A percentile compares a stretch with the other conserved stretches of the same genome.
phyloP scores from a whole-genome alignment of 2,888 invertebrate genomes.

The Drosophila pseudotakahashii region DNA sequence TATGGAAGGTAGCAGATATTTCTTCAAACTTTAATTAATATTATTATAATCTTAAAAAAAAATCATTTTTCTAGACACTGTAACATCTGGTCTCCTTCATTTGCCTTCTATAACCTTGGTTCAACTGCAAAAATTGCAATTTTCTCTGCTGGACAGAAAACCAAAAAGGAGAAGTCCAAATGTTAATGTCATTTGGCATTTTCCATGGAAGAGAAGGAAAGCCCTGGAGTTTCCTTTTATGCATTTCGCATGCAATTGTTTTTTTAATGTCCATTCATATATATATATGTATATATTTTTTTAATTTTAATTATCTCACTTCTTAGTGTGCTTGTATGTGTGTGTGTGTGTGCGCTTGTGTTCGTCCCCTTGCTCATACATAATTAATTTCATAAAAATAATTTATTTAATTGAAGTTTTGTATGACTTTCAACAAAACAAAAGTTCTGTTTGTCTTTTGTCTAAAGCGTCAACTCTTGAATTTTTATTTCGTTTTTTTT shows the following conservation, averaged over 20 bases:
- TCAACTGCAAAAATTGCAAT: background rate
- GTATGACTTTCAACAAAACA: constrained; percentile 58
- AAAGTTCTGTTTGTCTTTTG: constrained; percentile 40
- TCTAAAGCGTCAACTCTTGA: constrained; percentile 21
- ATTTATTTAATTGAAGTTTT: constrained; percentile 74
- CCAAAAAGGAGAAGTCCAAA: constrained; percentile 9
- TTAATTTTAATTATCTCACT: constrained; percentile 17
- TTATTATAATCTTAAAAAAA: background rate
- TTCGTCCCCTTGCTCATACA: constrained; percentile 43
- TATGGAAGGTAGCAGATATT: background rate
- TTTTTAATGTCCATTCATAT: background rate
- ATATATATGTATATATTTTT: background rate
- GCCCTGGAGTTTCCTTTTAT: background rate
- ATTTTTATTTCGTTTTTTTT: constrained; percentile 12
- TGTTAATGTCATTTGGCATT: constrained; percentile 38
- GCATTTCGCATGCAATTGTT: constrained; percentile 11
- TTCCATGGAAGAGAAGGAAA: background rate
- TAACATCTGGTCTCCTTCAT: background rate
- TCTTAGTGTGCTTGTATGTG: constrained; percentile 8
- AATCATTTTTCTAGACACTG: background rate
- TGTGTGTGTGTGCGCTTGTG: background rate
- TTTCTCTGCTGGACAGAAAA: constrained; percentile 5
- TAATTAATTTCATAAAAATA: constrained; percentile 70
- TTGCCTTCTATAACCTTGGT: background rate
- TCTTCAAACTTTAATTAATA: background rate